These are phyloP conservation scores for Aselliscus stoliczkanus DNA, from an alignment of 2,797 vertebrate genomes.

Conservation along the genomic window DNA sequence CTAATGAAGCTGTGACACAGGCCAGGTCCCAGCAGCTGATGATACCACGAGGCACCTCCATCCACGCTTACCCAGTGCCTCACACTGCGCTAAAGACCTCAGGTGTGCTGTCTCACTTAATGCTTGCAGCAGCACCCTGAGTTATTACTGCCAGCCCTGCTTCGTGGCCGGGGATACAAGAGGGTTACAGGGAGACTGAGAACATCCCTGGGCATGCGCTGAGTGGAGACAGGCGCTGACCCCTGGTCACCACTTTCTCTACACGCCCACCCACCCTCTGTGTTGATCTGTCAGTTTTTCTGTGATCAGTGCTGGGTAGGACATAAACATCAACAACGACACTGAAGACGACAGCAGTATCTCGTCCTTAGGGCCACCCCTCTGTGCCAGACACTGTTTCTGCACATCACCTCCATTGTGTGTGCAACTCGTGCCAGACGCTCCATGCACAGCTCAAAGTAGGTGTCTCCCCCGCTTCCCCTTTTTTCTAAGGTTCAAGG, in stretches of 20 bases:
- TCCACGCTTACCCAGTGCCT: accelerated
- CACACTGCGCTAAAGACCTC: accelerated
- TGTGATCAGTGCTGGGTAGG: accelerated
- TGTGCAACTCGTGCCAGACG: neutral
- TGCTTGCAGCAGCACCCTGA: accelerated
- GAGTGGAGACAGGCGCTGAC: neutral
- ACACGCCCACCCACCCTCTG: accelerated
- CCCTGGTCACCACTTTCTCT: no score
- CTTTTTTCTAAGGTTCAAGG: neutral
- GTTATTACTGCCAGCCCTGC: accelerated
- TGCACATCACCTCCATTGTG: neutral
- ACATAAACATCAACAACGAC: accelerated
- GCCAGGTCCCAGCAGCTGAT: neutral
- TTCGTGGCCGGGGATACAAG: no score
- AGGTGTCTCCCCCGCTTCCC: neutral
- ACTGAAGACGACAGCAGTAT: accelerated
- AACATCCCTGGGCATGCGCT: accelerated
- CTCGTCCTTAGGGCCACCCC: accelerated
- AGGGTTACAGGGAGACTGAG: neutral
- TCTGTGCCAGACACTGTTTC: neutral
- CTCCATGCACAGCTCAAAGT: accelerated
- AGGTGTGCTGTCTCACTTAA: accelerated
- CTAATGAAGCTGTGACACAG: neutral
- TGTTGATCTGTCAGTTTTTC: accelerated
- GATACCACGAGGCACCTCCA: accelerated